Conservation (phyloP, 2,797 vertebrate genomes). For the Manis pentadactyla region DNA sequence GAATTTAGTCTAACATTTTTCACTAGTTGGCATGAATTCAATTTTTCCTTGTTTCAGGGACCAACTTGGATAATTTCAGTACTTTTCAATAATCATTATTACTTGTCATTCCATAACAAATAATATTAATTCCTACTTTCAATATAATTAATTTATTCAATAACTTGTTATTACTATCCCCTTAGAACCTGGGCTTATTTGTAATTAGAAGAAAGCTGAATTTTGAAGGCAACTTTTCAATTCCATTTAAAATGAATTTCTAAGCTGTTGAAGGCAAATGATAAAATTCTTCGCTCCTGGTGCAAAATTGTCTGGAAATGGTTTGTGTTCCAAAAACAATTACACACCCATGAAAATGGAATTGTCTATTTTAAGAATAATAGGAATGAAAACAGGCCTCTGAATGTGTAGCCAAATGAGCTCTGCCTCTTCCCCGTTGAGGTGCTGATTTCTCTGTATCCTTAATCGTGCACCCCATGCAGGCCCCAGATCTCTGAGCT, state of each 20-base stretch:
- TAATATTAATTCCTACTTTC: neutral
- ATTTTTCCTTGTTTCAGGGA: conserved; percentile 15
- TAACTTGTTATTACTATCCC: neutral
- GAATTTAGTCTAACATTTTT: neutral
- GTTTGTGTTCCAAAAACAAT: neutral
- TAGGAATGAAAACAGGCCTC: neutral
- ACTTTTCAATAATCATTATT: neutral
- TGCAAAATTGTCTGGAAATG: neutral
- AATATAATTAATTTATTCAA: conserved; percentile 13
- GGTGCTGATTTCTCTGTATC: neutral
- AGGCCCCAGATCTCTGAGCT: neutral
- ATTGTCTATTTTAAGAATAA: neutral
- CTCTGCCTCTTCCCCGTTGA: neutral
- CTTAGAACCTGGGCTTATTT: conserved; percentile 17
- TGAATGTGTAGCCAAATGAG: neutral
- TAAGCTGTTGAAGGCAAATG: conserved; percentile 2
- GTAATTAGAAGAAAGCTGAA: conserved; percentile 30
- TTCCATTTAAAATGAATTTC: conserved; percentile 40
- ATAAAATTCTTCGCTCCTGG: neutral
- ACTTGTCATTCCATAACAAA: neutral
- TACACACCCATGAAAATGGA: neutral
- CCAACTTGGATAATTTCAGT: neutral
- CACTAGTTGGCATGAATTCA: neutral
- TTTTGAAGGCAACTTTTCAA: conserved; percentile 9
- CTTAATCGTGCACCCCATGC: fast-evolving